These are phyloP conservation scores for Synergus laeviventris DNA, from an alignment of 2,888 invertebrate species.

Conservation along the genomic window DNA sequence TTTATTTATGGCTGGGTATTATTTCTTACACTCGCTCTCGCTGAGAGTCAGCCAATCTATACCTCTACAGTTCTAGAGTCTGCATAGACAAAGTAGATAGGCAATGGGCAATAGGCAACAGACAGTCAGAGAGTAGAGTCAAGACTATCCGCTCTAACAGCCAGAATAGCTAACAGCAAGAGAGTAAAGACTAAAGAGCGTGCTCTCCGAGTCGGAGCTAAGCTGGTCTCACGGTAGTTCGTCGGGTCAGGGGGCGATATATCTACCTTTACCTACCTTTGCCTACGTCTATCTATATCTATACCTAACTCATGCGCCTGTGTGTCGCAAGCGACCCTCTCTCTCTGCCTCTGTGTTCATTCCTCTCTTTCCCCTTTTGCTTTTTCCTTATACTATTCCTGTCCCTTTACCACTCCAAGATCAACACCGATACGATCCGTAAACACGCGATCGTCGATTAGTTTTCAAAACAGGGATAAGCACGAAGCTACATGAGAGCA, in stretches of 20 bases:
- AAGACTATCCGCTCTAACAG: constrained; percentile 12
- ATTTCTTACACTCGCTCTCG: constrained; percentile 53
- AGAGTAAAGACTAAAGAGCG: constrained; percentile 51
- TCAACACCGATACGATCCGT: constrained; percentile 20
- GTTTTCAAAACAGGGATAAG: neutral
- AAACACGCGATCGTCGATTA: constrained; percentile 35
- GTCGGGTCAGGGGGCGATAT: constrained; percentile 69
- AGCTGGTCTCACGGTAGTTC: constrained; percentile 70
- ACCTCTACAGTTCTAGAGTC: neutral
- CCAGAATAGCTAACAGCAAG: constrained; percentile 41
- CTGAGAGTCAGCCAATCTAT: constrained; percentile 19
- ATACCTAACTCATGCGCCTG: constrained; percentile 44
- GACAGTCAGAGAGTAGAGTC: neutral
- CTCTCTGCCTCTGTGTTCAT: constrained; percentile 52
- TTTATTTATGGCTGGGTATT: constrained; percentile 55
- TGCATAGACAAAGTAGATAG: constrained; percentile 5
- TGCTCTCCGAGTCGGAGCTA: constrained; percentile 48
- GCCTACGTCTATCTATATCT: constrained; percentile 48
- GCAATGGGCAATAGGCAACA: constrained; percentile 3
- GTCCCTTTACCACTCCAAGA: constrained; percentile 19
- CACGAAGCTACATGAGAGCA: constrained; percentile 9
- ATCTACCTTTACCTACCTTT: constrained; percentile 61
- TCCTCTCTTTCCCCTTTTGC: constrained; percentile 18
- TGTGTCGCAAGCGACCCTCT: constrained; percentile 62
- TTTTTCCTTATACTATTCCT: constrained; percentile 26